phyloP scores from a whole-genome alignment of 2,888 invertebrate species.

The Diplolepis rosae region DNA sequence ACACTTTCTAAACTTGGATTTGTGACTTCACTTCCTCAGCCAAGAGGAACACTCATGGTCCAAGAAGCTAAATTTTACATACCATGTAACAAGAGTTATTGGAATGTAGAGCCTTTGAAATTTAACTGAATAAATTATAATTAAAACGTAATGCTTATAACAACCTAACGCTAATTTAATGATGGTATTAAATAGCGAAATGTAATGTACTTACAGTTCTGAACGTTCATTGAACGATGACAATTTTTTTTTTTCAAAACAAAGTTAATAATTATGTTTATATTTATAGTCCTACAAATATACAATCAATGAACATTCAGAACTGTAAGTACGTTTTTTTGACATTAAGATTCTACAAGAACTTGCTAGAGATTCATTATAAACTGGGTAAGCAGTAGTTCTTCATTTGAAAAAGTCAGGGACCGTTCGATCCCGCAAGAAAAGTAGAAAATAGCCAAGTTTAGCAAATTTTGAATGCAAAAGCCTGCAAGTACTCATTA shows the following conservation, averaged over 20 bases:
- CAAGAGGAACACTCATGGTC: conserved; percentile 38
- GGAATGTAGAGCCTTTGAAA: background rate
- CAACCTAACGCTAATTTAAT: background rate
- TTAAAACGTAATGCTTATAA: background rate
- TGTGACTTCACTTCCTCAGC: conserved; percentile 48
- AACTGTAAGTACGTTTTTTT: too few species aligned
- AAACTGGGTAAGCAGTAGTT: background rate
- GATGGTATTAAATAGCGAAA: background rate
- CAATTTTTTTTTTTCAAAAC: too few species aligned
- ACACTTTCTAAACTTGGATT: conserved; percentile 64
- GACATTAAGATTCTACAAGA: background rate
- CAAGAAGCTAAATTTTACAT: conserved; percentile 39
- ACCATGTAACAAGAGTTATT: conserved; percentile 37
- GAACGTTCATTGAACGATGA: too few species aligned
- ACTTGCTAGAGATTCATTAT: background rate
- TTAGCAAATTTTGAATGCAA: conserved; percentile 3
- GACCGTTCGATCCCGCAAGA: background rate
- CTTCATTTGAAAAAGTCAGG: background rate
- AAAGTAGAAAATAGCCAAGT: conserved; percentile 16
- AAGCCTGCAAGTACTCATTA: background rate
- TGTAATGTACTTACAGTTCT: too few species aligned
- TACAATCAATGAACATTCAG: too few species aligned
- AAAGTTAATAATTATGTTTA: too few species aligned
- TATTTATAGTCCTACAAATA: too few species aligned
- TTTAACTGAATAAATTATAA: background rate